Evolutionary conservation across 2,888 invertebrate genomes (phyloP).

Genomic region (Platerodrilus igneus): DNA sequence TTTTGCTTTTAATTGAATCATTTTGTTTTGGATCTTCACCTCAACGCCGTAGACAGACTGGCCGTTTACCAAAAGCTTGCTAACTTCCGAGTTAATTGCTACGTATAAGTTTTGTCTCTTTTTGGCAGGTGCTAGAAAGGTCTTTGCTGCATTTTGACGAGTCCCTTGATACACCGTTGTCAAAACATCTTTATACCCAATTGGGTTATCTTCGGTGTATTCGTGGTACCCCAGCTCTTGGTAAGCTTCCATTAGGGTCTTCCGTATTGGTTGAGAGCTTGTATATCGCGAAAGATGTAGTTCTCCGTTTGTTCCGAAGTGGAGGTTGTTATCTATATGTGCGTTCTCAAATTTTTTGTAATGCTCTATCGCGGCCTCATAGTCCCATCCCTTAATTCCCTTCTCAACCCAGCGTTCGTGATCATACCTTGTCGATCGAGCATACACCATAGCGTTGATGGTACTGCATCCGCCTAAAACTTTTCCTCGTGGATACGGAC

Average conservation of each 20-base stretch:
- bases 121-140: constrained; percentile 63
- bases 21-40: neutral
- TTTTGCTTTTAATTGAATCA: constrained; percentile 51
- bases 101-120: constrained; percentile 69
- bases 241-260: constrained; percentile 47
- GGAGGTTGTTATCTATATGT: constrained; percentile 14
- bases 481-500: constrained; percentile 58
- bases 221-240: constrained; percentile 46
- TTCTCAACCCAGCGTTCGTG: constrained; percentile 58
- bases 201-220: constrained; percentile 28
- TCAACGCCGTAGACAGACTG: neutral
- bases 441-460: constrained; percentile 62
- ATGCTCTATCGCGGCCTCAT: constrained; percentile 47
- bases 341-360: constrained; percentile 43
- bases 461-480: constrained; percentile 61
- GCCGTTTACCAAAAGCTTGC: constrained; percentile 59
- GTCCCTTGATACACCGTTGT: constrained; percentile 55
- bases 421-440: constrained; percentile 60
- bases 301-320: constrained; percentile 36
- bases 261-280: constrained; percentile 40
- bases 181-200: constrained; percentile 34
- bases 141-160: constrained; percentile 79
- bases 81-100: constrained; percentile 70
- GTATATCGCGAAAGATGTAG: constrained; percentile 51
- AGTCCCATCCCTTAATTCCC: constrained; percentile 62